These are phyloP conservation scores for Syrista parreyssii DNA, from an alignment of 2,888 invertebrate genomes.

Conservation along the genomic window DNA sequence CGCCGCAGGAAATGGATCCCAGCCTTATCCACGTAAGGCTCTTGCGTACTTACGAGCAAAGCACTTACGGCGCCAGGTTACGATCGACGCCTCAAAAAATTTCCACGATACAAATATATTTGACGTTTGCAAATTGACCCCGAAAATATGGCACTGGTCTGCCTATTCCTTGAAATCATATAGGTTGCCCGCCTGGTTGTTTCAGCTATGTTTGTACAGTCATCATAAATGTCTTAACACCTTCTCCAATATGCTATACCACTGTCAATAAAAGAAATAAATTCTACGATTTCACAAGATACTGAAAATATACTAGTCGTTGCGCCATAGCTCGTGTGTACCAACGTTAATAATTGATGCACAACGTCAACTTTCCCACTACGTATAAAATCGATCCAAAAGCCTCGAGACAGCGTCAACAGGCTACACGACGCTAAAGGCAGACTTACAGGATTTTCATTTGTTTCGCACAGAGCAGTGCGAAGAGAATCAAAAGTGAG, in stretches of 20 bases:
- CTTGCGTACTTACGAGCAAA: not conserved
- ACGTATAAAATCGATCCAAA: not conserved
- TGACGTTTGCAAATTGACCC: not conserved
- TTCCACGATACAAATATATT: not conserved
- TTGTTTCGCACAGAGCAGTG: not conserved
- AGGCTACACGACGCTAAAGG: not conserved
- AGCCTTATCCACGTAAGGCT: not conserved
- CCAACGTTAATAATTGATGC: not conserved
- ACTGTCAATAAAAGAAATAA: not conserved
- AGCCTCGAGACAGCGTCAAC: not conserved
- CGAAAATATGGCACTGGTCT: not conserved
- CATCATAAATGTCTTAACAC: not conserved
- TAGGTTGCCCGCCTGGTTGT: not conserved
- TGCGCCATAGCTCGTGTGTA: not conserved
- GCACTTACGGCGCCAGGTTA: not conserved
- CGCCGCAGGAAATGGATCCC: not conserved
- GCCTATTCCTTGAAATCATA: not conserved
- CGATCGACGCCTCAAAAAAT: not conserved
- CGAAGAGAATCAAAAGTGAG: not conserved
- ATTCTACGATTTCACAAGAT: not conserved
- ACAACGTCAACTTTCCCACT: not conserved
- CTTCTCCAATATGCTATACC: not conserved
- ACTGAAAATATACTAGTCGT: not conserved
- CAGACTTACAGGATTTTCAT: not conserved
- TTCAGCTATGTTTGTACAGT: not conserved